A percentile compares a stretch with the other conserved stretches of the same genome.
These are phyloP conservation scores for Microctonus hyperodae DNA, from an alignment of 2,888 invertebrate species.

Conservation along the genomic window DNA sequence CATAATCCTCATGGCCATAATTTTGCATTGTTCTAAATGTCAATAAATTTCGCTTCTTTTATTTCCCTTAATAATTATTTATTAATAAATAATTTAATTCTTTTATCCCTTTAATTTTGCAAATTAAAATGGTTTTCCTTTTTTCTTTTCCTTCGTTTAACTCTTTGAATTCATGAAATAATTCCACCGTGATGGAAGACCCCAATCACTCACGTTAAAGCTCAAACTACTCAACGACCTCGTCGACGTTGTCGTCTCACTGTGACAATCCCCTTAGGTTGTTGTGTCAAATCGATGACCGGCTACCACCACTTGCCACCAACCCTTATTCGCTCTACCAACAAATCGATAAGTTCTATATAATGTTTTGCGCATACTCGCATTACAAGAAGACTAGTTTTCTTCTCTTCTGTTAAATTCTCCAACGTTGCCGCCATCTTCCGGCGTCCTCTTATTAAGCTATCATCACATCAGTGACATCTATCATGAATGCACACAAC, in stretches of 20 bases:
- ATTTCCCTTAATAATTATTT: too few relatives aligned
- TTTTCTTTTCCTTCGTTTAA: not conserved
- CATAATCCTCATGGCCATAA: constrained; percentile 54
- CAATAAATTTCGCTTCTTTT: too few relatives aligned
- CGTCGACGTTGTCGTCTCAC: constrained; percentile 39
- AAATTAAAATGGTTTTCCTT: not conserved
- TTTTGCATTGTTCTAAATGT: constrained; percentile 49
- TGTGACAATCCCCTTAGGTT: constrained; percentile 48
- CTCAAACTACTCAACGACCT: constrained; percentile 30
- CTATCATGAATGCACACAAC: not conserved
- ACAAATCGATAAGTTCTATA: constrained; percentile 54
- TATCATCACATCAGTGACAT: constrained; percentile 1
- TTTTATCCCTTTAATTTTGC: not conserved
- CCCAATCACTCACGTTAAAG: not conserved
- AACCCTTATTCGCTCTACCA: constrained; percentile 43
- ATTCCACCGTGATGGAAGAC: constrained; percentile 4
- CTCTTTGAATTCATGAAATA: not conserved
- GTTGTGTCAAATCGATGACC: constrained; percentile 55
- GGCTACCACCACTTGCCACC: constrained; percentile 52
- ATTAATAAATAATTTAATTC: not conserved
- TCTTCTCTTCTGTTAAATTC: not conserved
- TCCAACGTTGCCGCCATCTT: constrained; percentile 1
- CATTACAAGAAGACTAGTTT: constrained; percentile 6
- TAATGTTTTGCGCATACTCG: constrained; percentile 22
- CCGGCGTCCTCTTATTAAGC: not conserved